Conservation (phyloP, 2,797 vertebrate genomes). For the Hapalemur alaotrensis region DNA sequence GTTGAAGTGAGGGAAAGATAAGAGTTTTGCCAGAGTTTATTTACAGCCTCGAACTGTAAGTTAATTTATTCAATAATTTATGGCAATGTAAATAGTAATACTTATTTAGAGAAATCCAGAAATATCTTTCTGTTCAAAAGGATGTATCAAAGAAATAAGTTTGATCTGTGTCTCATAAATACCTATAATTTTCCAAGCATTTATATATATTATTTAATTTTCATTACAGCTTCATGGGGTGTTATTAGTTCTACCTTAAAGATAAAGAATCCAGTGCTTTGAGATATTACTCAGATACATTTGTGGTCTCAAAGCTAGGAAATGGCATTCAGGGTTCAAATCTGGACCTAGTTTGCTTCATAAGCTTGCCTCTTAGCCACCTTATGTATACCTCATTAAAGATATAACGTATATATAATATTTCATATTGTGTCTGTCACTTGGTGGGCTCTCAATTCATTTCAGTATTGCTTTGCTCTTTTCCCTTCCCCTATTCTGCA, state of each 20-base stretch:
- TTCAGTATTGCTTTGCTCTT: background rate
- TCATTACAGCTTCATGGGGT: background rate
- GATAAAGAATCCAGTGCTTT: background rate
- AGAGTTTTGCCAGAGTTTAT: slow-evolving; percentile 19
- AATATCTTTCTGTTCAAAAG: slow-evolving; percentile 16
- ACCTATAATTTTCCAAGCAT: background rate
- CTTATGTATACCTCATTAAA: background rate
- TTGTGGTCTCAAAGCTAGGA: background rate
- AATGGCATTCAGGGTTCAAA: background rate
- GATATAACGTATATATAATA: background rate
- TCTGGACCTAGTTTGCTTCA: background rate
- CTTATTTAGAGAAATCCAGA: background rate
- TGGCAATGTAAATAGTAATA: background rate
- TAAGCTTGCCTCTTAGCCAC: background rate
- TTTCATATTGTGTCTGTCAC: background rate
- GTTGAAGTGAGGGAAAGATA: background rate
- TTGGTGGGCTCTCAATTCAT: background rate
- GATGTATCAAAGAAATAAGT: background rate
- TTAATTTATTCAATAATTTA: slow-evolving; percentile 32
- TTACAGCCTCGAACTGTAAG: background rate
- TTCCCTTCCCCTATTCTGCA: background rate
- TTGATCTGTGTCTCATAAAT: background rate
- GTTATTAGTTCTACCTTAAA: background rate
- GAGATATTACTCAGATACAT: background rate
- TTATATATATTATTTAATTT: background rate